Percentiles rank a stretch among this genome's conserved stretches.
Conservation (phyloP, 2,113 vertebrate species). For the Phrynocephalus versicolor region DNA sequence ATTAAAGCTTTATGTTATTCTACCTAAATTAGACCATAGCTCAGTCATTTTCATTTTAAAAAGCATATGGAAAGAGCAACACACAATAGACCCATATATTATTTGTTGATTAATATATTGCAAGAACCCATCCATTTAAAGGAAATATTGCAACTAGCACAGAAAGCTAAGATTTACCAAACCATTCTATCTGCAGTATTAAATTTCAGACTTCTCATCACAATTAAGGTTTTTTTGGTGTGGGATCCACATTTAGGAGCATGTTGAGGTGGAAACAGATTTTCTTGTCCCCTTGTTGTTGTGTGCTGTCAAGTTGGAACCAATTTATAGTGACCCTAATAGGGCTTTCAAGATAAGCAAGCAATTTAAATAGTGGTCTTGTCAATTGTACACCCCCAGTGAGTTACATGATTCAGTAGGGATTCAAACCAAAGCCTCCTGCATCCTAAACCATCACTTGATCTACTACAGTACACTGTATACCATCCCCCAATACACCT, state of each 20-base stretch:
- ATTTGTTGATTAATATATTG: not conserved
- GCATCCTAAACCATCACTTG: no score
- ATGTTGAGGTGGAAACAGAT: no score
- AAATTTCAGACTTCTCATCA: not conserved
- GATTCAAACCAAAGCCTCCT: no score
- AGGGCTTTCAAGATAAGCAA: no score
- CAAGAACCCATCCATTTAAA: not conserved
- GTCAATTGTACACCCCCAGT: no score
- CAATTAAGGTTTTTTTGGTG: not conserved
- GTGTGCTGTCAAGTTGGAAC: no score
- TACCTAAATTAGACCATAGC: constrained; percentile 11
- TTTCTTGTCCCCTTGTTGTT: no score
- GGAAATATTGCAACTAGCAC: not conserved
- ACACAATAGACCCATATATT: not conserved
- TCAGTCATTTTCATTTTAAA: not conserved
- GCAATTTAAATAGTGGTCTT: no score
- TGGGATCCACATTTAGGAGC: not conserved
- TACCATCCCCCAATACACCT: not conserved
- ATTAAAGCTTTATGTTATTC: constrained; percentile 5
- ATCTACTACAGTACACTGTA: no score
- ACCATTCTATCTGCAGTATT: not conserved
- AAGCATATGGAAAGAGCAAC: not conserved
- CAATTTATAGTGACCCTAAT: no score
- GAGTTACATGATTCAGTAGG: no score
- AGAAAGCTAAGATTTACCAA: not conserved